Evolutionary conservation across 2,888 invertebrate genomes (phyloP), one percentile per base, ranked within the genome.

Genomic region (Gortyna flavago): DNA sequence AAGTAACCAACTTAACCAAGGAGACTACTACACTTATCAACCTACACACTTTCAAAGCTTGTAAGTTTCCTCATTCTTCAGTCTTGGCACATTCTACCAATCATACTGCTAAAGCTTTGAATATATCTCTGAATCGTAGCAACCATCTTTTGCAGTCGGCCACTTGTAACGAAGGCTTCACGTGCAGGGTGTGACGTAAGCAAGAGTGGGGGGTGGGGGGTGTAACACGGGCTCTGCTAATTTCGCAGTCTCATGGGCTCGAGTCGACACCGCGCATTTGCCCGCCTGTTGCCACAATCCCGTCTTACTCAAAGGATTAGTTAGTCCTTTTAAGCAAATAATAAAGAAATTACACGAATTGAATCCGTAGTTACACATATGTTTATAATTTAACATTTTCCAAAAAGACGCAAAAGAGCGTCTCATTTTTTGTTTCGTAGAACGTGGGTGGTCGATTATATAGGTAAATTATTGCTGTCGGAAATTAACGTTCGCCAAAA

Each of bases 181-280:
- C 89, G 87, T 90, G 85, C 82, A 85, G 89, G 89, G 89, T 85
- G 90, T 89, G 88, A 88, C 85, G 84, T 89, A 88, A 90, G 82
- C 85, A 64, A 41, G 38, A 70, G 41, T 29, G 11, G 76, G 76
- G 68, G 64, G 29, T 81, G 79, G 87, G 87, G 87, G 81, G 85
- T 89, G 90, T 91, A 91, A 92, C 93, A 92, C 85, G 35, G 89
- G 91, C 90, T 92, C 89, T 91, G 93, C 94, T 94, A 95, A 95
- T 95, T 95, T 94, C 90, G 89, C 89, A 92, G 93, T 93, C 93
- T 93, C 93, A 90, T 92, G 92, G 91, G 92, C 91, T 91, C 89
- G 88, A 91, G 90, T 90, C 87, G 85, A 88, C 89, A 85, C 87
- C 84, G 86, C 88, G 89, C 91, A 91, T 90, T 91, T 90, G 89